Percentiles rank a stretch among this genome's conserved stretches.
Conservation (phyloP, 1,140 invertebrate genomes). For the Popillia japonica region DNA sequence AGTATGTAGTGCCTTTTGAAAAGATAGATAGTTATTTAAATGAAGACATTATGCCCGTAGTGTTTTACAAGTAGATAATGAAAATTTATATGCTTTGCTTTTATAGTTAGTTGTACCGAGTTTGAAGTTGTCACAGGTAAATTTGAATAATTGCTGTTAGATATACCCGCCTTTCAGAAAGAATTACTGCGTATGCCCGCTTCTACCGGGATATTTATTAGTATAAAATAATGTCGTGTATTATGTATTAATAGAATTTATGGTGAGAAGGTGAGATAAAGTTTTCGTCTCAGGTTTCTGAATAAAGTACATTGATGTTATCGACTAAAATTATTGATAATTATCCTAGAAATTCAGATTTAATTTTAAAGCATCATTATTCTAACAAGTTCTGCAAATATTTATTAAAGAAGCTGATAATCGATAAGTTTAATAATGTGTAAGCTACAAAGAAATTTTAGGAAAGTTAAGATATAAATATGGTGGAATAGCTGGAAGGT, state of each 20-base stretch:
- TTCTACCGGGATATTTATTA: slow-evolving; percentile 8
- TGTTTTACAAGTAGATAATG: slow-evolving; percentile 28
- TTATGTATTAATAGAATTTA: slow-evolving; percentile 30
- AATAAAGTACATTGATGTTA: neutral
- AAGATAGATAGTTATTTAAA: slow-evolving; percentile 33
- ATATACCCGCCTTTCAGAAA: neutral
- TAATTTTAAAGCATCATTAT: too few species aligned
- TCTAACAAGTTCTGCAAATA: too few species aligned
- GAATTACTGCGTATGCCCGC: neutral
- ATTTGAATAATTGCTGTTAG: slow-evolving; percentile 20
- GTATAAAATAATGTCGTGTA: slow-evolving; percentile 3
- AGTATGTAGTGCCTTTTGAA: neutral
- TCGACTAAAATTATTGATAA: neutral
- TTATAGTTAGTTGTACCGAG: neutral
- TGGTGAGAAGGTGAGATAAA: neutral
- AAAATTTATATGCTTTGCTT: slow-evolving; percentile 35
- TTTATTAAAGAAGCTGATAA: too few species aligned
- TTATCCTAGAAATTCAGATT: neutral
- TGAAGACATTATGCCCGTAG: slow-evolving; percentile 24
- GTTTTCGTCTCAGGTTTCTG: neutral
- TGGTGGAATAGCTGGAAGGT: too few species aligned
- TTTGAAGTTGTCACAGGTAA: slow-evolving; percentile 12
- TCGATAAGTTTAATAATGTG: too few species aligned
- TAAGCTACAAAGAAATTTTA: too few species aligned
- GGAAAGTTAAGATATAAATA: too few species aligned